Evolutionary conservation across 35 echinoderm and acorn worm species (phyloP).

Genomic region (Apostichopus parvimensis): DNA sequence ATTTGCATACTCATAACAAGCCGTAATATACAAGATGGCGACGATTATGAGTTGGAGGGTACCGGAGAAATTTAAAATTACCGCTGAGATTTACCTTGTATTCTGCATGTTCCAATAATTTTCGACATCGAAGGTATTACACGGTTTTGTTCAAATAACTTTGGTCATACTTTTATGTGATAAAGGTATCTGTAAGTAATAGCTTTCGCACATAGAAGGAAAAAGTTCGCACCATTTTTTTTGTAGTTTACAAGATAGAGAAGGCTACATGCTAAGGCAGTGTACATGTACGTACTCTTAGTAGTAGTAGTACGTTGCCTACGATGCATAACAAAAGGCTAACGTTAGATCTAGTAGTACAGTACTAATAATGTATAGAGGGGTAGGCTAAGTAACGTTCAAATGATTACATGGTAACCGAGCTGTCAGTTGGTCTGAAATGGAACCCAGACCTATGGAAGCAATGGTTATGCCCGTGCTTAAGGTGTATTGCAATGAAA

Average conservation of each 20-base stretch:
- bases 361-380: no score
- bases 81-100: not conserved
- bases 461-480: no score
- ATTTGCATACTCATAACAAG: not conserved
- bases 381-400: no score
- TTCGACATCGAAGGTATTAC: not conserved
- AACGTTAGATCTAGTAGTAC: no score
- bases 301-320: no score
- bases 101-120: not conserved
- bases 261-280: not conserved
- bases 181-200: no score
- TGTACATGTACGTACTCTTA: no score
- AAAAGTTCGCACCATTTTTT: not conserved
- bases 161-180: not conserved
- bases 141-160: not conserved
- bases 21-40: conserved; percentile 29
- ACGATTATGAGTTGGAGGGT: conserved; percentile 35
- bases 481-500: no score
- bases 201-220: not conserved
- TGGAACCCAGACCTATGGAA: no score
- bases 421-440: no score
- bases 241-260: not conserved
- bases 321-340: no score
- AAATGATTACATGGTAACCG: no score
- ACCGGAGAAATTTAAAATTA: conserved; percentile 6